A percentile compares a stretch with the other conserved stretches of the same genome.
Conservation (phyloP, 2,888 invertebrate species). For the Xanthia icteritia region DNA sequence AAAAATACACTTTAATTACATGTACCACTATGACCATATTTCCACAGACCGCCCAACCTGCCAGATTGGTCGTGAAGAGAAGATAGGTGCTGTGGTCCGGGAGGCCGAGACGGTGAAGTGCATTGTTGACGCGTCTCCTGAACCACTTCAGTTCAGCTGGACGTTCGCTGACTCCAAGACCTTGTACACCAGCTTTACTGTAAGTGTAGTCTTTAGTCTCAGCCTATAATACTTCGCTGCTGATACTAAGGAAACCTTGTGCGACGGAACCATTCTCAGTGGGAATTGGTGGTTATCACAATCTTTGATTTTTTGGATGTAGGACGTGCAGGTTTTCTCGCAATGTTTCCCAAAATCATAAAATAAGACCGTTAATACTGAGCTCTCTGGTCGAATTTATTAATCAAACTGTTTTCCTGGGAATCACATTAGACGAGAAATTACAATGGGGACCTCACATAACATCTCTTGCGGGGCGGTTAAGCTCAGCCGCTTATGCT, state of each 20-base stretch:
- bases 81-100: constrained; percentile 72
- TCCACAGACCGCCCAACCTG: constrained; percentile 80
- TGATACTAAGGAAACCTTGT: neutral
- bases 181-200: constrained; percentile 78
- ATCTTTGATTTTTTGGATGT: neutral
- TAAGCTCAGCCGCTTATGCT: no score
- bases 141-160: constrained; percentile 83
- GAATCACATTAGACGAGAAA: no score
- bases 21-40: neutral
- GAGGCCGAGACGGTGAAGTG: constrained; percentile 79
- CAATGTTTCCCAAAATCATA: no score
- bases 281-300: neutral
- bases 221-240: neutral
- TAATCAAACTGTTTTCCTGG: no score
- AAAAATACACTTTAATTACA: neutral
- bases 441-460: no score
- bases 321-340: no score
- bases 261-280: neutral
- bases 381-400: neutral
- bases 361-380: neutral
- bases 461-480: no score
- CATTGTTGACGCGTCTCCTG: constrained; percentile 79
- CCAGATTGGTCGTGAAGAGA: constrained; percentile 71
- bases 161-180: constrained; percentile 80
- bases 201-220: constrained; percentile 52